phyloP scores from a whole-genome alignment of 2,888 invertebrate genomes.

The Falcaria lacertinaria region DNA sequence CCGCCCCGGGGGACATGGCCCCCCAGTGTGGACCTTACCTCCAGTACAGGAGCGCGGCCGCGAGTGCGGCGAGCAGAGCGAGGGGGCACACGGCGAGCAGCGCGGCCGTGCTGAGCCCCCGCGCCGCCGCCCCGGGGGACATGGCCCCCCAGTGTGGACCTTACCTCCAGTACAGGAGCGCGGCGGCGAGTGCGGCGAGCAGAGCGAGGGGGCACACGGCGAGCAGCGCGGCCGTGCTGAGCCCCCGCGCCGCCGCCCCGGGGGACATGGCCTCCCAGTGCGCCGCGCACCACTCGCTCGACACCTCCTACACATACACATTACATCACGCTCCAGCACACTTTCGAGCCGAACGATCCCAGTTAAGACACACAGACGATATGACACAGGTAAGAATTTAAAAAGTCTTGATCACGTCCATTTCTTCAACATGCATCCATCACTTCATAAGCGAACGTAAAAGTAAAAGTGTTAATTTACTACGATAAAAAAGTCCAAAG shows the following conservation, averaged over 20 bases:
- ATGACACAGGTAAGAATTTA: no score
- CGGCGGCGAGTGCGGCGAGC: slow-evolving; percentile 47
- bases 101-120: slow-evolving; percentile 41
- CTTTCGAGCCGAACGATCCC: no score
- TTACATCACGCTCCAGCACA: no score
- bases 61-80: slow-evolving; percentile 46
- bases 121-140: slow-evolving; percentile 37
- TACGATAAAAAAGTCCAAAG: no score
- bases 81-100: slow-evolving; percentile 50
- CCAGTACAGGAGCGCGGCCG: slow-evolving; percentile 58
- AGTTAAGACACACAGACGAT: no score
- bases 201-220: slow-evolving; percentile 50
- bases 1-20: slow-evolving; percentile 24
- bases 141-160: slow-evolving; percentile 47
- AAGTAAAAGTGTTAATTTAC: no score
- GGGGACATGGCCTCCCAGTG: slow-evolving; percentile 53
- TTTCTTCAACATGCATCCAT: no score
- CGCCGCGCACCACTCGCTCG: slow-evolving; percentile 55
- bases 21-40: slow-evolving; percentile 28
- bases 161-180: slow-evolving; percentile 61
- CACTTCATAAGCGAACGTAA: no score
- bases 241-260: slow-evolving; percentile 23
- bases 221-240: slow-evolving; percentile 47
- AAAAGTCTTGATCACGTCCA: no score
- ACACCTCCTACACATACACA: slow-evolving; percentile 46